These are phyloP conservation scores for Chromobotia macracanthus DNA, from an alignment of 2,797 vertebrate genomes.

Conservation along the genomic window DNA sequence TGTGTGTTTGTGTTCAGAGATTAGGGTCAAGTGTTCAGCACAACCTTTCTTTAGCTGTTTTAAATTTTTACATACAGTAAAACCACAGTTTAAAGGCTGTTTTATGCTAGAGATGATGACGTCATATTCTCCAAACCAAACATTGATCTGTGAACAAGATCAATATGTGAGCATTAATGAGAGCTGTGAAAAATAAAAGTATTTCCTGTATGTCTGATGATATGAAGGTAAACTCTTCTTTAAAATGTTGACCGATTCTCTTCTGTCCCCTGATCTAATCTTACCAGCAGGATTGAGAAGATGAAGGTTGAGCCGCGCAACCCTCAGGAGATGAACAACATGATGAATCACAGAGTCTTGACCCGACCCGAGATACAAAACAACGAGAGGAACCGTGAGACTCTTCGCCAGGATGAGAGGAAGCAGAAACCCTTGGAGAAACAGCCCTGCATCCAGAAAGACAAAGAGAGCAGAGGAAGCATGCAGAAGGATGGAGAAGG, in stretches of 20 bases:
- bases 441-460: slow-evolving; percentile 66
- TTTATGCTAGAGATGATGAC: too few relatives aligned
- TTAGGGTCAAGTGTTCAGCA: slow-evolving; percentile 22
- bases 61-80: too few relatives aligned
- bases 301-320: slow-evolving; percentile 79
- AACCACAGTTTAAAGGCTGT: too few relatives aligned
- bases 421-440: slow-evolving; percentile 78
- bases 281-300: slow-evolving; percentile 85
- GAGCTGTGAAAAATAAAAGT: too few relatives aligned
- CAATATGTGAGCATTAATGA: too few relatives aligned
- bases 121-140: too few relatives aligned
- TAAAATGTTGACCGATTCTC: too few relatives aligned
- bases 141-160: too few relatives aligned
- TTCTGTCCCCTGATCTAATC: not conserved
- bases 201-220: too few relatives aligned
- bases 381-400: slow-evolving; percentile 88
- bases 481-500: slow-evolving; percentile 68
- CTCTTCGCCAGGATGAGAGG: slow-evolving; percentile 77
- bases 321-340: slow-evolving; percentile 84
- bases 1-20: too few relatives aligned
- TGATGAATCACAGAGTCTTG: slow-evolving; percentile 86
- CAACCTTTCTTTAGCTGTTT: too few relatives aligned
- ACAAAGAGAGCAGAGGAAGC: slow-evolving; percentile 66
- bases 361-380: slow-evolving; percentile 90
- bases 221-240: too few relatives aligned